Evolutionary conservation across 2,888 invertebrate genomes (phyloP).

Genomic region (Mechanitis mazaeus): DNA sequence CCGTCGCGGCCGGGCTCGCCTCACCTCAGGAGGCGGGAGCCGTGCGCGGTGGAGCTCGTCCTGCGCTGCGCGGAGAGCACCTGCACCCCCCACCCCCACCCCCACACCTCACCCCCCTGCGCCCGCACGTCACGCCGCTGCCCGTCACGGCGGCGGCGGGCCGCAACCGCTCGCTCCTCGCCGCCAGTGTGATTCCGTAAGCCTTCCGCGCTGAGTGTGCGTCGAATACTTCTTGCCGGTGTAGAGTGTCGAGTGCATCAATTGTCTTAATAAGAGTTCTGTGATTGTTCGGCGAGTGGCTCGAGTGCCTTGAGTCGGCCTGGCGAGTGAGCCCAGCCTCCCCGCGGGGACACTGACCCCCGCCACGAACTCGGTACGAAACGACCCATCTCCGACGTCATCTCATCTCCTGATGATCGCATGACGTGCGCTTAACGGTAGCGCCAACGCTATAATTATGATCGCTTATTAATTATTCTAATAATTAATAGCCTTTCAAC

Average conservation of each 20-base stretch:
- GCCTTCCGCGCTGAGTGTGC: constrained; percentile 10
- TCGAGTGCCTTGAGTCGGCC: constrained; percentile 18
- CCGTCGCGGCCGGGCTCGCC: constrained; percentile 7
- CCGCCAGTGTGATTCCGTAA: constrained; percentile 2
- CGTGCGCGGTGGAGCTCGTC: not conserved
- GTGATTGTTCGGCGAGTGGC: constrained; percentile 8
- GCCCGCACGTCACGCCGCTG: constrained; percentile 12
- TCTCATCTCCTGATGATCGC: constrained; percentile 11
- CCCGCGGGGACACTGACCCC: constrained; percentile 54
- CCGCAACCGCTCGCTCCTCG: constrained; percentile 5
- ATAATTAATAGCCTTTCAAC: too few relatives aligned
- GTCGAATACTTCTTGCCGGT: not conserved
- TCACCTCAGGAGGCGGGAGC: constrained; percentile 6
- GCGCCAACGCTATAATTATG: constrained; percentile 1
- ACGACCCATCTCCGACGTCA: constrained; percentile 15
- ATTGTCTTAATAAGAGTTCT: constrained; percentile 12
- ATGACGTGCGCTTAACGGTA: constrained; percentile 16
- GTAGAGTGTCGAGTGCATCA: constrained; percentile 14
- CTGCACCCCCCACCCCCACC: constrained; percentile 7
- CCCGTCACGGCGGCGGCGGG: constrained; percentile 15
- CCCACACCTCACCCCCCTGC: constrained; percentile 11
- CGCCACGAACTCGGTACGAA: constrained; percentile 40
- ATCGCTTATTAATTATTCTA: too few relatives aligned
- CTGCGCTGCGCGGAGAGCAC: constrained; percentile 2
- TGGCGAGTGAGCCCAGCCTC: constrained; percentile 25